Base-by-base conservation (phyloP, 1,140 invertebrate species). In the Melanaphis sacchari region DNA sequence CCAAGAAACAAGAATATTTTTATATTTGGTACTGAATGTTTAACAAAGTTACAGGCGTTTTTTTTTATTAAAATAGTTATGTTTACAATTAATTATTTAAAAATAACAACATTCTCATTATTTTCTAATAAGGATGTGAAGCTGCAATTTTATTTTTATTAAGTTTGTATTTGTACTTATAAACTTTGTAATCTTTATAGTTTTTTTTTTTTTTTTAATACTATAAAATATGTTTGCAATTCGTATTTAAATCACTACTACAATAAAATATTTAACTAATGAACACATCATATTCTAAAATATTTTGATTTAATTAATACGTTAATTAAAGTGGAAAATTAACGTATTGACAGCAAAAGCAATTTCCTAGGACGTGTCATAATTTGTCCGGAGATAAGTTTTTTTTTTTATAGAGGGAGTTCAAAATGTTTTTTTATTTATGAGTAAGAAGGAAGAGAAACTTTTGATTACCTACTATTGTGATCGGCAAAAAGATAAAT, bases 31-130 rank as follows among this genome's bases (percentile, higher is more conserved):
- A n/a, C 59, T 76, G 59, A 76, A 76, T 36, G 15, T 76, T 76
- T 76, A 76, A 76, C 59, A 76, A 76, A 76, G 59, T 76, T 76
- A 18, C 59, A 36, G 59, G 31, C 59, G 5, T 76, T 76, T 76
- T 66, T 76, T 66, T 76, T 76, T 76, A n/a, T 76, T 22, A 5
- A 76, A 76, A 76, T 76, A 76, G 59, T 76, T 36, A 76, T 76
- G n/a, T 76, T 76, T n/a, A 21, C 59, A 76, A 36, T 76, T 76
- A 76, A n/a, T 76, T 76, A 76, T 76, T 76, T 76, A 76, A 36
- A 76, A 76, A n/a, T 76, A 76, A 76, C 54, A 59, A 59, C 59
- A 76, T 76, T n/a, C 59, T 76, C 59, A 76, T 76, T 76, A 76
- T 76, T 76, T 76, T 76, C 59, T 76, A 15, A 76, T 76, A 76